A percentile compares a stretch with the other conserved stretches of the same genome.
Conservation (phyloP, 1,140 invertebrate genomes). For the Hormaphis cornu region DNA sequence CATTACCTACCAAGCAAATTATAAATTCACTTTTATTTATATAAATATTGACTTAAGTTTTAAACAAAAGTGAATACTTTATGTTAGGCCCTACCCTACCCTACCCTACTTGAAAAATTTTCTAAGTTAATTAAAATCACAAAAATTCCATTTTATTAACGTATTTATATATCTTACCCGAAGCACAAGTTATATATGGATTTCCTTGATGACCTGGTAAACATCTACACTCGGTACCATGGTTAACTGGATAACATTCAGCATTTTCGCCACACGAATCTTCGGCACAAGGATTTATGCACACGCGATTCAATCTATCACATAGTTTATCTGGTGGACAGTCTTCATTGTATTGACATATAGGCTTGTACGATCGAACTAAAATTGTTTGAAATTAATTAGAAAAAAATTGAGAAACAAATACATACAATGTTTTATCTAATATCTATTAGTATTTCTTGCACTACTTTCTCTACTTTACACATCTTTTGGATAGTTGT, state of each 20-base stretch:
- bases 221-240: conserved; percentile 69
- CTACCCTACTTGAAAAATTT: too few species aligned
- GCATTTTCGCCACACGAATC: conserved; percentile 77
- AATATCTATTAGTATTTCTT: too few species aligned
- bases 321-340: conserved; percentile 71
- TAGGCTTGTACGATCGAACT: conserved; percentile 49
- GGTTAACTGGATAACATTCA: conserved; percentile 64
- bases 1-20: too few species aligned
- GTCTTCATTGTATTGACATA: conserved; percentile 83
- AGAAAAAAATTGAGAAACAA: background rate
- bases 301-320: conserved; percentile 68
- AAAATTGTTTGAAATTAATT: conserved; percentile 22
- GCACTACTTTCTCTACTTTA: too few species aligned
- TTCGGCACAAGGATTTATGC: conserved; percentile 71
- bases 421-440: background rate
- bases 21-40: too few species aligned
- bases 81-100: too few species aligned
- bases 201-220: conserved; percentile 65
- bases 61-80: too few species aligned
- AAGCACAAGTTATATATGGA: conserved; percentile 61
- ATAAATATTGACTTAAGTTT: too few species aligned
- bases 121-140: too few species aligned
- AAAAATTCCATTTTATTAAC: too few species aligned
- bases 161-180: too few species aligned
- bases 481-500: too few species aligned